Base-by-base conservation (phyloP, 1,140 invertebrate genomes). In the Trichonephila clavipes region DNA sequence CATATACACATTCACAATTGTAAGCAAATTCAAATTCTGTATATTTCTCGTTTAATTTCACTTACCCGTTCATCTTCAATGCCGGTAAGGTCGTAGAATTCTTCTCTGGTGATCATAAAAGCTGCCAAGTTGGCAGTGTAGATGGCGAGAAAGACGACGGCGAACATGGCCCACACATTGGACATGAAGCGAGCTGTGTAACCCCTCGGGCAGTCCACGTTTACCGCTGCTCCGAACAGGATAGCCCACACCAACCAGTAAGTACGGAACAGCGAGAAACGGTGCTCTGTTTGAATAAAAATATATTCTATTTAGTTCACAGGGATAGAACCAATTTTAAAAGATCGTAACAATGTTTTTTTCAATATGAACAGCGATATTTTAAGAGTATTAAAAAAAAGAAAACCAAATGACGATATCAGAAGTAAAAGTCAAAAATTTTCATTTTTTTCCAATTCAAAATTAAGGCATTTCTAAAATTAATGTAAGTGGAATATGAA, bases 231-330 rank as follows among this genome's bases (percentile, higher is more conserved):
- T 96, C 98, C 98, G 96, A 99, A 99, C 28, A 99, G 97, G 64
- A 99, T 98, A 28, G 99, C 98, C 99, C 99, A 99, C 21, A 99
- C 99, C 91, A 99, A 96, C 99, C 99, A 99, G 95, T 99, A 99
- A 3, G 99, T 99, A 92, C 99, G 97, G 95, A 99, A 99, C 16
- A 99, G 96, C 2, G 99, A 99, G 96, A 99, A 99, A 94, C 98
- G 97, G 95, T 97, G 96, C 28, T 96, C 96, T 96, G 94, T 0
- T 51, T 2, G 28, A 51, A 8, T 1, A 5, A 51, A 51, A 51
- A 51, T 51, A 0, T 3, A 6, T 8, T 6, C 3, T 5, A 3
- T 51, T 51, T 51, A 51, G 44, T 51, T 51, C 8, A 51, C 0
- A 51, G 2, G 8, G 8, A 51, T 51, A 1, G 44, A 51, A 6